phyloP scores from a whole-genome alignment of 2,888 invertebrate species.

The Plusia festucae region DNA sequence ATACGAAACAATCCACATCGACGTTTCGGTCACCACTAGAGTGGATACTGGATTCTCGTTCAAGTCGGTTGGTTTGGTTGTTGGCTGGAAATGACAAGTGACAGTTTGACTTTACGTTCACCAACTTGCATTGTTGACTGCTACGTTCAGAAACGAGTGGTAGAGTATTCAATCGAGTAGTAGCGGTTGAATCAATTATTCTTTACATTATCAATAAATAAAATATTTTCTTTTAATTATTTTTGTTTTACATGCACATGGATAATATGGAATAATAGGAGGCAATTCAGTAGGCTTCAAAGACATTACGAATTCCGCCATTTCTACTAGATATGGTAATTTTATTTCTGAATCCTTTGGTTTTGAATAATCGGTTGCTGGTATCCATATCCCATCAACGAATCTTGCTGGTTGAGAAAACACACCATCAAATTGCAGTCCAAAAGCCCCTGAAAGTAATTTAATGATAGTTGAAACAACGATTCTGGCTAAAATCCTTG shows the following conservation, averaged over 20 bases:
- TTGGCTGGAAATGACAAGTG: neutral
- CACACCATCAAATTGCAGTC: constrained; percentile 84
- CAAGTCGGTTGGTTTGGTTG: neutral
- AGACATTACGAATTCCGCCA: constrained; percentile 70
- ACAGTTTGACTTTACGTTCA: constrained; percentile 13
- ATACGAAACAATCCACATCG: constrained; percentile 69
- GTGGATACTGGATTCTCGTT: neutral
- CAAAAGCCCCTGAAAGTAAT: constrained; percentile 83
- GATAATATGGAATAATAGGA: constrained; percentile 62
- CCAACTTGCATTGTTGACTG: constrained; percentile 32
- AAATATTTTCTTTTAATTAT: constrained; percentile 57
- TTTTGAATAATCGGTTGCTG: constrained; percentile 74
- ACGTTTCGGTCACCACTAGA: constrained; percentile 73
- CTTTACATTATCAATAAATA: constrained; percentile 23
- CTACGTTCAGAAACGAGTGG: constrained; percentile 42
- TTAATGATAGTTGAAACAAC: neutral
- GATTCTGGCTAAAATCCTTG: neutral
- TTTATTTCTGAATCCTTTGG: constrained; percentile 79
- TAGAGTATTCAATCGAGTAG: constrained; percentile 6
- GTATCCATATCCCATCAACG: constrained; percentile 81
- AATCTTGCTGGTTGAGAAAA: constrained; percentile 90
- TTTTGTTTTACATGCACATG: constrained; percentile 71
- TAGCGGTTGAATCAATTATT: neutral
- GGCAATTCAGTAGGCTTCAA: constrained; percentile 71
- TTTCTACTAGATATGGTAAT: constrained; percentile 74